Conservation (phyloP, 1,140 invertebrate species). For the Brachionus rotundiformis region DNA sequence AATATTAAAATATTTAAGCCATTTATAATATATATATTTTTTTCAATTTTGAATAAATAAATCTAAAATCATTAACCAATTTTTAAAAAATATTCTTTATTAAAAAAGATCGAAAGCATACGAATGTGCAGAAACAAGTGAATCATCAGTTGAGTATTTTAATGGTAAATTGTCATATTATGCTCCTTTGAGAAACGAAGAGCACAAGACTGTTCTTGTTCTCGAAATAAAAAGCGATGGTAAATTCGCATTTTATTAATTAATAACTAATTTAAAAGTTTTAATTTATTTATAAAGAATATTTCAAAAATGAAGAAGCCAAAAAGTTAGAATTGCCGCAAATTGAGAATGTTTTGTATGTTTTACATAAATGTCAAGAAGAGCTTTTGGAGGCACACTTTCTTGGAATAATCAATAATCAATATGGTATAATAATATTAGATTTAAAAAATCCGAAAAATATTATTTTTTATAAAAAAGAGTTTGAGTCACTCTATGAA, state of each 20-base stretch:
- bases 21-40: no score
- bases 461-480: neutral
- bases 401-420: neutral
- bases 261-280: no score
- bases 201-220: constrained; percentile 25
- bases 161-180: constrained; percentile 31
- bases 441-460: no score
- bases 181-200: constrained; percentile 40
- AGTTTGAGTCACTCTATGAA: neutral
- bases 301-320: neutral
- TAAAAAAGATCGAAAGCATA: constrained; percentile 27
- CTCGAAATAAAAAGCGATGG: constrained; percentile 34
- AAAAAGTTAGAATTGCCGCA: neutral
- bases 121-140: constrained; percentile 4
- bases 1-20: no score
- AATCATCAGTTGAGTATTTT: constrained; percentile 31
- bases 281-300: no score
- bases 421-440: no score
- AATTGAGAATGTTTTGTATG: constrained; percentile 11
- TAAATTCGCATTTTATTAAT: no score
- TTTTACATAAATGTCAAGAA: constrained; percentile 39
- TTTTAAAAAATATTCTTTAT: neutral
- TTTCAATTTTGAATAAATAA: no score
- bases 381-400: constrained; percentile 43
- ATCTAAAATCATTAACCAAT: no score